Percentiles rank a stretch among this genome's conserved stretches.
phyloP scores from a whole-genome alignment of 2,797 vertebrate genomes.

The Emydoidea blandingii region DNA sequence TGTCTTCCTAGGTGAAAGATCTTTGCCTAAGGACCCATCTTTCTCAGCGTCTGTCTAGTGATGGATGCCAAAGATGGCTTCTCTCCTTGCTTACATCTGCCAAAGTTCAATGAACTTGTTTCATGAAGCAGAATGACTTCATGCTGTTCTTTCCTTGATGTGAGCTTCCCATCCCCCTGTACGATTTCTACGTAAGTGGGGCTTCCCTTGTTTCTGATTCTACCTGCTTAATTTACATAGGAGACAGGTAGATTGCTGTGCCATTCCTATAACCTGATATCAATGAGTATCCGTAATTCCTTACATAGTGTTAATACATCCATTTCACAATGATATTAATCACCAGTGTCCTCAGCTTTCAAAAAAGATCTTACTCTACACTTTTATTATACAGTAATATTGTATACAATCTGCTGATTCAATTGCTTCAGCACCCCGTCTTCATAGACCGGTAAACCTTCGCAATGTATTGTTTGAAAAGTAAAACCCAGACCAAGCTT shows the following conservation, averaged over 20 bases:
- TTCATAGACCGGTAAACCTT: background rate
- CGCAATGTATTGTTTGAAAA: background rate
- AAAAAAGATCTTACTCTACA: background rate
- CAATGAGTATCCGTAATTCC: background rate
- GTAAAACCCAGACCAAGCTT: background rate
- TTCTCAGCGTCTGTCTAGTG: background rate
- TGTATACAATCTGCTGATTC: background rate
- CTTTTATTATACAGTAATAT: background rate
- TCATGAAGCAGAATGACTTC: background rate
- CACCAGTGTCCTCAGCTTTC: background rate
- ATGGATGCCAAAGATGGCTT: background rate
- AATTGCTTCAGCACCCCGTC: background rate
- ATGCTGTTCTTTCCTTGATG: too few species aligned
- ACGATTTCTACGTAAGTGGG: background rate
- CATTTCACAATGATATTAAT: background rate
- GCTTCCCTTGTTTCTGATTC: background rate
- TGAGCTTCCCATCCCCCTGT: background rate
- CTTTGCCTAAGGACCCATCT: background rate
- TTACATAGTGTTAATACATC: background rate
- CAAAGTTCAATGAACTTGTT: background rate
- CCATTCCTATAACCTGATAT: background rate
- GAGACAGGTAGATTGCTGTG: background rate
- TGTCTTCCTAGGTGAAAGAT: background rate
- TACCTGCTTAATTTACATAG: background rate
- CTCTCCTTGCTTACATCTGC: background rate